phyloP scores from a whole-genome alignment of 2,797 vertebrate genomes.

The Microhierax caerulescens region DNA sequence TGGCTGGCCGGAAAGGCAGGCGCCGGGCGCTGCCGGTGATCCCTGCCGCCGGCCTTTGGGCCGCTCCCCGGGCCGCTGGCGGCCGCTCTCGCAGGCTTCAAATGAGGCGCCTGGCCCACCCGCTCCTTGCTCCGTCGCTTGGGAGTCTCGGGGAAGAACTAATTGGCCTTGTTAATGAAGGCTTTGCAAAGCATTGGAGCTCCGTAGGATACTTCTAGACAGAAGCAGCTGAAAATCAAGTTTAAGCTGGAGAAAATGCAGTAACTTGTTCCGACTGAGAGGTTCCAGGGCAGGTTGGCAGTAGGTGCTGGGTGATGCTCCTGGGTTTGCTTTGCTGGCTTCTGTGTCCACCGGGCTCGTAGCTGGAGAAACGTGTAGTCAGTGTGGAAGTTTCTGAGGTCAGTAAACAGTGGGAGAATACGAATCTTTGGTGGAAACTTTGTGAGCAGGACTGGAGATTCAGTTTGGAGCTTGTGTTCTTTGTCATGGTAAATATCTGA shows the following conservation, averaged over 20 bases:
- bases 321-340: background rate
- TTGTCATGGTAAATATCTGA: background rate
- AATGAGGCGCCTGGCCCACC: background rate
- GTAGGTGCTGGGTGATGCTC: background rate
- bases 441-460: background rate
- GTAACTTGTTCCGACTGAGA: background rate
- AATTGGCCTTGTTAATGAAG: no score
- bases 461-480: background rate
- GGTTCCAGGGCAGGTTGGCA: background rate
- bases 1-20: background rate
- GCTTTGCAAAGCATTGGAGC: rapidly evolving
- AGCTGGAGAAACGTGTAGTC: background rate
- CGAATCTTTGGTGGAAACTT: background rate
- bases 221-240: background rate
- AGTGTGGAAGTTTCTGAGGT: background rate
- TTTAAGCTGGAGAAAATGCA: background rate
- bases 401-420: background rate
- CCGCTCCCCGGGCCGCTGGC: background rate
- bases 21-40: background rate
- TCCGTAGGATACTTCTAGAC: background rate
- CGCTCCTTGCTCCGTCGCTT: background rate
- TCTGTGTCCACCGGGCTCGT: rapidly evolving
- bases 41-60: no score
- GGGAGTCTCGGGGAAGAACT: background rate
- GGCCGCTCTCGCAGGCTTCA: background rate